phyloP scores from a whole-genome alignment of 2,888 invertebrate species.

The Clanis bilineata region DNA sequence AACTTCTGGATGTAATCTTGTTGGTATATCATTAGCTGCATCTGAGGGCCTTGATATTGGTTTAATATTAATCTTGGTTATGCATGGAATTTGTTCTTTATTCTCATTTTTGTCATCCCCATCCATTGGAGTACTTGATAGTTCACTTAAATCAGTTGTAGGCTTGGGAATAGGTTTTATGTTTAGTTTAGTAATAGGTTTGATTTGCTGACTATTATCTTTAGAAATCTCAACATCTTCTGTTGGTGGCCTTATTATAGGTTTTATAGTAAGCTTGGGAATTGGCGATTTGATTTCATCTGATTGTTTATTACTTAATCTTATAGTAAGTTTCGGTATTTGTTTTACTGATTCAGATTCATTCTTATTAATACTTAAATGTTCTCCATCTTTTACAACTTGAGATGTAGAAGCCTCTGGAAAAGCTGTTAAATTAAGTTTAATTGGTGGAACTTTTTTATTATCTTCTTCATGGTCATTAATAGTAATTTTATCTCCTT shows the following conservation, averaged over 20 bases:
- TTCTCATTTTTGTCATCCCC: constrained; percentile 30
- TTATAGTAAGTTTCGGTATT: constrained; percentile 78
- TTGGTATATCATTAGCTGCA: constrained; percentile 56
- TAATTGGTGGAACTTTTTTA: constrained; percentile 55
- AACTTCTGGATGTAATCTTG: constrained; percentile 44
- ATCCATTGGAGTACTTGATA: constrained; percentile 32
- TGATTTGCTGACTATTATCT: constrained; percentile 40
- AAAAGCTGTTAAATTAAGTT: constrained; percentile 42
- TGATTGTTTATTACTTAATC: constrained; percentile 60
- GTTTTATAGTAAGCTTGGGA: constrained; percentile 71
- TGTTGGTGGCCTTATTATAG: constrained; percentile 52
- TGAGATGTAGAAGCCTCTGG: constrained; percentile 21
- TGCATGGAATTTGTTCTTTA: constrained; percentile 54
- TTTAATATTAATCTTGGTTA: constrained; percentile 73
- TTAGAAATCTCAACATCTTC: constrained; percentile 38
- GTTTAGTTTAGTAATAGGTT: constrained; percentile 60
- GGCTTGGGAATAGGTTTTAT: constrained; percentile 73
- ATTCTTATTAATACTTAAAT: constrained; percentile 28
- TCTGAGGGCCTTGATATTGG: constrained; percentile 69
- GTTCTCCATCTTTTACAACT: constrained; percentile 17
- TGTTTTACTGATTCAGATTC: constrained; percentile 56
- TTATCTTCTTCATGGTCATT: constrained; percentile 30
- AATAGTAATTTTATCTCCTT: not conserved
- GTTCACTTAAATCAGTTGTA: constrained; percentile 46
- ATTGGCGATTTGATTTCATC: constrained; percentile 67